Base-by-base conservation (phyloP, 2,888 invertebrate species). In the Petrolisthes cinctipes region DNA sequence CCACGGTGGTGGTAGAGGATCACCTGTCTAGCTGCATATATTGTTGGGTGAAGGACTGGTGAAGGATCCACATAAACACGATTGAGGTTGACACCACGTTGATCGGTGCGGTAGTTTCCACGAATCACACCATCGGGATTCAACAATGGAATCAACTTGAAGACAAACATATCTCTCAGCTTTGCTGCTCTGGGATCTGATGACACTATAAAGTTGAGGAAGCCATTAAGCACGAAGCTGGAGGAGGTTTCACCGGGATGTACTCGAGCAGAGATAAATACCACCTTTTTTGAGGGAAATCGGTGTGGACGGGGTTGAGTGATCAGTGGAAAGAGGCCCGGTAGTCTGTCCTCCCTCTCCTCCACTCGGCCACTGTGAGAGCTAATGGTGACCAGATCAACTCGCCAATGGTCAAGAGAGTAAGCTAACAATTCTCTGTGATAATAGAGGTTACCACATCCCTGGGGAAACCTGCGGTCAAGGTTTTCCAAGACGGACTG, bases 201-300 rank as follows among this genome's bases (percentile, higher is more conserved):
- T 57, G 95, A 94, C 23, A 97, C 93, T 75, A 98, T 93, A 78
- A 97, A 95, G 92, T 97, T 96, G 7, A 98, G 93, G 92, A 97
- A 95, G 0, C 98, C 98, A 92, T 97, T 97, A 93, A 97, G 95
- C 17, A 97, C 97, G 93, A 96, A 97, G 93, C 96, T 97, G 0
- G 97, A 96, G 0, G 97, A 97, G 0, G 97, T 97, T 93, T 98
- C 98, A 1, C 97, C 97, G 17, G 97, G 97, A 93, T 98, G 98
- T 83, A 98, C 97, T 89, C 98, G 94, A 5, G 97, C 97, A 89
- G 97, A 97, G 92, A 98, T 93, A 92, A 97, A 96, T 91, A 97
- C 95, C 6, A 97, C 95, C 95, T 97, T 96, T 93, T 97, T 97
- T 89, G 95, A 94, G 23, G 93, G 93, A 93, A 97, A 97, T 92